Base-by-base conservation (phyloP, 1,140 invertebrate species). In the Bombus sibiricus region DNA sequence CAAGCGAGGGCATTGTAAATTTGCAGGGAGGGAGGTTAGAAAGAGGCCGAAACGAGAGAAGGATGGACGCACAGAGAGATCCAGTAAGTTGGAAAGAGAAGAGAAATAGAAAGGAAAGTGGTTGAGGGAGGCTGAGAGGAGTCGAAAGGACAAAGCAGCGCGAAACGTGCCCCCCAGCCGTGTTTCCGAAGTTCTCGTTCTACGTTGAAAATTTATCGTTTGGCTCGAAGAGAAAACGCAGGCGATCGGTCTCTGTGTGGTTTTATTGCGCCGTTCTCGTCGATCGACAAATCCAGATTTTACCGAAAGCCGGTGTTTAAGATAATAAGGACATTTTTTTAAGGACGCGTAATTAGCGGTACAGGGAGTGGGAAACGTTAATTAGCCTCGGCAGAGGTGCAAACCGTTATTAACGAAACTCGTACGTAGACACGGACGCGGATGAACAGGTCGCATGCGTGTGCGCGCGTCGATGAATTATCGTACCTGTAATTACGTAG, bases 1-100 rank as follows among this genome's bases (percentile, higher is more conserved):
- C 90, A 92, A 92, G 89, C 89, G 91, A 88, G 87, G 81, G 89
- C 84, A 91, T 92, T 92, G 91, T 91, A 92, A 92, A 92, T 91
- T 89, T 91, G 85, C 86, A 74, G 86, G 78, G 82, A 86, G 85
- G 80, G 32, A 72, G 81, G 59, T 12, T 66, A 75, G 71, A 73
- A 85, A 73, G 32, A 72, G 77, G 68, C 18, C 78, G 79, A 69
- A 85, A 75, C 79, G 81, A 25, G 37, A 76, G 59, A 25, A 69
- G 22, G 64, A 85, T 6, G 47, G 39, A 81, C 18, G 18, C 32
- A 78, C n/a, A 59, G 59, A 41, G 81, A 76, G 79, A 15, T 32
- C 41, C 71, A 75, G 86, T 66, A 72, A 66, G 68, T 41, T 81
- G 73, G 13, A 34, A 53, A 10, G 43, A 73, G 83, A 37, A 10